Evolutionary conservation across 1,140 invertebrate genomes (phyloP).

Genomic region (Onthophagus taurus): DNA sequence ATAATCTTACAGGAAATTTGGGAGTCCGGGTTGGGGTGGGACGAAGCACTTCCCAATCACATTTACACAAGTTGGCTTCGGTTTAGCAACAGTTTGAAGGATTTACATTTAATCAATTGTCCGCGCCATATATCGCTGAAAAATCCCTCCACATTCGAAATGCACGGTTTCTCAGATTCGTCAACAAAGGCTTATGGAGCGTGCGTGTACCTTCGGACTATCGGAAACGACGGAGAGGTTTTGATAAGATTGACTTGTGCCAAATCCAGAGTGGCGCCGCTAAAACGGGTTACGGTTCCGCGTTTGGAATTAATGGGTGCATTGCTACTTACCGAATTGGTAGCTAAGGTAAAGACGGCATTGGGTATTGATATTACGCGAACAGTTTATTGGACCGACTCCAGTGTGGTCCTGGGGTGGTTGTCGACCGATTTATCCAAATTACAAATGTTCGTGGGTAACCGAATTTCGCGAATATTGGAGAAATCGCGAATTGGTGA

Average conservation of each 20-base stretch:
- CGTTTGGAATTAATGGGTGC: conserved; percentile 2
- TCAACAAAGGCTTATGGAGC: conserved; percentile 20
- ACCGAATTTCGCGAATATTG: conserved; percentile 1
- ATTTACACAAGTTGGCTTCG: no score
- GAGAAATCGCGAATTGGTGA: not conserved
- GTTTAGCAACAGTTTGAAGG: conserved; percentile 14
- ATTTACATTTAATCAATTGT: conserved; percentile 15
- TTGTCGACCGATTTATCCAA: not conserved
- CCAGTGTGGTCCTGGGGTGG: not conserved
- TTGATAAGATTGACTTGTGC: conserved; percentile 19
- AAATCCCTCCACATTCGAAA: conserved; percentile 11
- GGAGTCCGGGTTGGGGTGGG: no score
- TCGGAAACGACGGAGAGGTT: not conserved
- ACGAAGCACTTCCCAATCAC: no score
- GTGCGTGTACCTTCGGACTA: not conserved
- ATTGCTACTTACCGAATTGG: no score
- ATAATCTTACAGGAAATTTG: no score
- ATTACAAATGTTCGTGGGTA: not conserved
- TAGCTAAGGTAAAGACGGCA: no score
- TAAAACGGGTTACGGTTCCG: conserved; percentile 23
- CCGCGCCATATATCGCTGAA: conserved; percentile 4
- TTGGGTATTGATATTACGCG: no score
- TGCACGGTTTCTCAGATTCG: conserved; percentile 29
- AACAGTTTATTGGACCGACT: conserved; percentile 7
- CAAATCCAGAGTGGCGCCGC: conserved; percentile 35